phyloP scores from a whole-genome alignment of 2,113 vertebrate species.

The Austrofundulus limnaeus region DNA sequence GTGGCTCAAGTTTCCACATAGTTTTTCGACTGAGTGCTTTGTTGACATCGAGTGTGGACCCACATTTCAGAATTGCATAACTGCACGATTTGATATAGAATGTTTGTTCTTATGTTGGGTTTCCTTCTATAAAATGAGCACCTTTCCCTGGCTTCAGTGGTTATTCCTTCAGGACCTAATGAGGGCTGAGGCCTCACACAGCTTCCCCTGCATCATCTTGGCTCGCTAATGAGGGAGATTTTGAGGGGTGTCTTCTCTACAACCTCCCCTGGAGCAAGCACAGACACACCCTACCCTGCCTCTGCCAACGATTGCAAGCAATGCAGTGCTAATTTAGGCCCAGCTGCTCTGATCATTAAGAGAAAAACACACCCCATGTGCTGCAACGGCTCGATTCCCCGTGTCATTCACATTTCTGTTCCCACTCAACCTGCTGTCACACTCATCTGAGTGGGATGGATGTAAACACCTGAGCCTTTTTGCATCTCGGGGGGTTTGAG shows the following conservation, averaged over 20 bases:
- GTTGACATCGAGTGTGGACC: no score
- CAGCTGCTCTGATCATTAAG: conserved; percentile 76
- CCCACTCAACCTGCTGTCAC: conserved; percentile 44
- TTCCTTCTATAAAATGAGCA: neutral
- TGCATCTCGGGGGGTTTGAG: neutral
- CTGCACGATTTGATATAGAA: no score
- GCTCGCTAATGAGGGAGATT: conserved; percentile 68
- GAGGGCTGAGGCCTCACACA: conserved; percentile 19
- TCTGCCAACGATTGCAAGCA: conserved; percentile 40
- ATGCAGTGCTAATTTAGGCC: conserved; percentile 65
- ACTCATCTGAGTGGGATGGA: neutral
- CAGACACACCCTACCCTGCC: conserved; percentile 18
- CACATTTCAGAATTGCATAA: no score
- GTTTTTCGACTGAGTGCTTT: no score
- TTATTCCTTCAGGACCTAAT: conserved; percentile 29
- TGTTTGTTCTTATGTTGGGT: neutral
- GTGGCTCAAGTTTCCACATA: no score
- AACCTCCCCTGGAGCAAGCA: conserved; percentile 11
- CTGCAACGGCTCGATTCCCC: conserved; percentile 31
- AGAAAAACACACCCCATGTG: conserved; percentile 52
- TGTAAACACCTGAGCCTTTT: conserved; percentile 42
- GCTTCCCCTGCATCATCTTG: conserved; percentile 26
- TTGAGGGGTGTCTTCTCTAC: conserved; percentile 33
- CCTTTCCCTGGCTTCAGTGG: conserved; percentile 20
- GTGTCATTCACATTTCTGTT: conserved; percentile 13